A percentile compares a stretch with the other conserved stretches of the same genome.
Conservation (phyloP, 1,140 invertebrate species). For the Musca vetustissima region DNA sequence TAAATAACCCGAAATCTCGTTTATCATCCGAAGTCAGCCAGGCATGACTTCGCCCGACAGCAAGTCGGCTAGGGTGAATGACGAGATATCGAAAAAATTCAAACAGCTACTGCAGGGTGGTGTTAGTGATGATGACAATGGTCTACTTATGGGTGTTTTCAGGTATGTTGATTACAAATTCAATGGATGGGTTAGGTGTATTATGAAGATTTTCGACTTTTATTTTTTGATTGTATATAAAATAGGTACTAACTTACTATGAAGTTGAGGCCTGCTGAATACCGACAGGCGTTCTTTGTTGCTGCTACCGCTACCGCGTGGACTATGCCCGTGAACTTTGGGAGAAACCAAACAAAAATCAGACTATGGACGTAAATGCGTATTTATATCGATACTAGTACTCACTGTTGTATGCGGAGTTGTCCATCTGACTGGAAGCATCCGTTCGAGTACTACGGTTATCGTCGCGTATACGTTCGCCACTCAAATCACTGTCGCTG, state of each 20-base stretch:
- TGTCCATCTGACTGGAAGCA: slow-evolving; percentile 60
- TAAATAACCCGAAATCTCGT: too few relatives aligned
- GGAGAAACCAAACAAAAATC: neutral
- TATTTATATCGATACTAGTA: slow-evolving; percentile 29
- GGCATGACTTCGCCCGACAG: too few relatives aligned
- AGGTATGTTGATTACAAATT: neutral
- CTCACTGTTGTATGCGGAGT: slow-evolving; percentile 51
- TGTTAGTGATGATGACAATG: neutral
- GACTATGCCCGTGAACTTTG: slow-evolving; percentile 38
- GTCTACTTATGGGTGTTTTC: neutral
- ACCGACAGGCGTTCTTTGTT: slow-evolving; percentile 43
- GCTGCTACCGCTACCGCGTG: slow-evolving; percentile 31
- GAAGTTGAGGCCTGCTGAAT: slow-evolving; percentile 60
- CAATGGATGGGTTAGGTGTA: neutral
- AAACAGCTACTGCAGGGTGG: neutral
- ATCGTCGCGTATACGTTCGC: slow-evolving; percentile 42
- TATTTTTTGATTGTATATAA: slow-evolving; percentile 12
- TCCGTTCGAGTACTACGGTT: slow-evolving; percentile 41
- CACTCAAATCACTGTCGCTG: slow-evolving; percentile 60
- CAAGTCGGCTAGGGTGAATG: too few relatives aligned
- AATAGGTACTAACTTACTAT: slow-evolving; percentile 64
- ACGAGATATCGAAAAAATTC: too few relatives aligned
- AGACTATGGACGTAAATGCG: slow-evolving; percentile 26
- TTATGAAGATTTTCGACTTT: neutral
- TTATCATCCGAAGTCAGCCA: too few relatives aligned